phyloP scores from a whole-genome alignment of 2,797 vertebrate genomes.

The Galaxias olidus region DNA sequence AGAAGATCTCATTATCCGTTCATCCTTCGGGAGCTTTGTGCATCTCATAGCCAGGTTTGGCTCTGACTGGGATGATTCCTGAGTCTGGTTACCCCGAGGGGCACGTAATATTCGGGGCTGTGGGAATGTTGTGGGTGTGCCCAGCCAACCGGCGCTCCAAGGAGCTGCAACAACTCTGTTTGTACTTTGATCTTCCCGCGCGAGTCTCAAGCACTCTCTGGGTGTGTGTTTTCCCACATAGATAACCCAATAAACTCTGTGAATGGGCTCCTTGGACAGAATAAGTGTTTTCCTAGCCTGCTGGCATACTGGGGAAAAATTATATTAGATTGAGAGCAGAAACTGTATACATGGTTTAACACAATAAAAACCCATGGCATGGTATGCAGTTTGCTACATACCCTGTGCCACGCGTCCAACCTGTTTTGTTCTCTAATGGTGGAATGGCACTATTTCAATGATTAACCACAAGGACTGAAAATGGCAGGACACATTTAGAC shows the following conservation, averaged over 20 bases:
- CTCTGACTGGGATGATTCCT: constrained; percentile 47
- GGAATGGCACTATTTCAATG: not conserved
- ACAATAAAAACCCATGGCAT: not conserved
- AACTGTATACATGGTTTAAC: not conserved
- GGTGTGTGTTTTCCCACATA: constrained; percentile 39
- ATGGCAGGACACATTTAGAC: not conserved
- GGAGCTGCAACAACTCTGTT: constrained; percentile 31
- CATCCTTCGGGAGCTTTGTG: constrained; percentile 37
- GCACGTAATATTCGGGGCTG: constrained; percentile 47
- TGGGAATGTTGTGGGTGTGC: constrained; percentile 61
- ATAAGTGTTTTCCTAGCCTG: not conserved
- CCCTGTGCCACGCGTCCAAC: too few relatives aligned
- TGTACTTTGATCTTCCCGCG: constrained; percentile 67
- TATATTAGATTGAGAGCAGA: constrained; percentile 16
- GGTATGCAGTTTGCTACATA: too few relatives aligned
- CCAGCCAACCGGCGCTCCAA: constrained; percentile 27
- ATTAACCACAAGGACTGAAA: not conserved
- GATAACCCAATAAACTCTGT: constrained; percentile 47
- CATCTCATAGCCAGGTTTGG: constrained; percentile 24
- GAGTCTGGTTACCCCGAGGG: constrained; percentile 52
- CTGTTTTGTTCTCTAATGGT: not conserved
- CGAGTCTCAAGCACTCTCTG: constrained; percentile 35
- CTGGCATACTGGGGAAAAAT: constrained; percentile 23
- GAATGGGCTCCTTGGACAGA: constrained; percentile 27
- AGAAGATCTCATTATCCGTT: constrained; percentile 41